Conservation (phyloP, 1,140 invertebrate species). For the Holotrichia oblita region DNA sequence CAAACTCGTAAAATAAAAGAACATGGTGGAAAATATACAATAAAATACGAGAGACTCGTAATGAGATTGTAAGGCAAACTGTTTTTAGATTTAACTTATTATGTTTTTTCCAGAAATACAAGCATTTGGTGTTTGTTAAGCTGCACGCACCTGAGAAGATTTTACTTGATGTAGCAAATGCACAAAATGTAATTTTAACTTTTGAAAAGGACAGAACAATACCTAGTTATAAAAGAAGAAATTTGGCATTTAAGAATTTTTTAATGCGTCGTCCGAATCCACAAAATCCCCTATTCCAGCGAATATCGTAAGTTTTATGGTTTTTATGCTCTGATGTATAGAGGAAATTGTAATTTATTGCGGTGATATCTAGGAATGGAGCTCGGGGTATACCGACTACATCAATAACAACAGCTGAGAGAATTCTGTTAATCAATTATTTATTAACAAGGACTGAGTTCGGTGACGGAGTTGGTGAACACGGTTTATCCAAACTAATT, state of each 20-base stretch:
- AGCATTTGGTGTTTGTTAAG: constrained; percentile 2
- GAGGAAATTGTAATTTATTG: no score
- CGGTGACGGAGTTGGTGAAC: constrained; percentile 51
- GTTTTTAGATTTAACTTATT: no score
- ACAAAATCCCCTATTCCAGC: neutral
- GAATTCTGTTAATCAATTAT: constrained; percentile 50
- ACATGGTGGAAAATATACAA: no score
- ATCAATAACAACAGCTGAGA: constrained; percentile 49
- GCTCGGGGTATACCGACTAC: constrained; percentile 44
- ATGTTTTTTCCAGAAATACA: constrained; percentile 1
- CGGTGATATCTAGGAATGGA: constrained; percentile 43
- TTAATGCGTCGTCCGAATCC: neutral
- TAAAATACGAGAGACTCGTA: no score
- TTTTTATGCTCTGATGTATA: no score
- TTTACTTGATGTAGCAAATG: neutral
- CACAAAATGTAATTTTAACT: neutral
- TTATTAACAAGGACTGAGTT: constrained; percentile 50
- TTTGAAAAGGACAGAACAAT: constrained; percentile 33
- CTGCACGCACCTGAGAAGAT: constrained; percentile 13
- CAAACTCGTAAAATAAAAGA: no score
- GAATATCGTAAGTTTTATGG: constrained; percentile 12
- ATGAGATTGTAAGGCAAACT: no score
- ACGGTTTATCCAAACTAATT: constrained; percentile 69
- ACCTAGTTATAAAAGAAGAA: neutral
- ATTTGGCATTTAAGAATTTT: neutral